A percentile compares a stretch with the other conserved stretches of the same genome.
Conservation (phyloP, 2,797 vertebrate genomes). For the Morus bassanus region DNA sequence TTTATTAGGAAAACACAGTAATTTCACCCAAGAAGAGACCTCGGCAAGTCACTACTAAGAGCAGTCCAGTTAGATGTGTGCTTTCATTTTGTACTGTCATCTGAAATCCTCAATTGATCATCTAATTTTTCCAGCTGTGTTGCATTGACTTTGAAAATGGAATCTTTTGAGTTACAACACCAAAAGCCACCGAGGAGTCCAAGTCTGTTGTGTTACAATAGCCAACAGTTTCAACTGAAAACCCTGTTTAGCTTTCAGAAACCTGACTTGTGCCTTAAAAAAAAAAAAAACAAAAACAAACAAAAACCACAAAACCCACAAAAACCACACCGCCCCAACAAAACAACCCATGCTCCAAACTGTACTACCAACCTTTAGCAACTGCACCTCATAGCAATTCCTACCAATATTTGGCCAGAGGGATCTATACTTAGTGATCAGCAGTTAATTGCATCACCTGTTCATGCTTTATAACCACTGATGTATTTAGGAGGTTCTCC, state of each 20-base stretch:
- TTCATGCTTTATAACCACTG: neutral
- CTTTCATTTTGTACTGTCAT: neutral
- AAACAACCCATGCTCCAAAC: neutral
- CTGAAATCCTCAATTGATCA: neutral
- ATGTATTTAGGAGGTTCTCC: neutral
- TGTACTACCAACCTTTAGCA: neutral
- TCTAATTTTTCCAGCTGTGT: neutral
- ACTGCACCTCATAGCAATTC: neutral
- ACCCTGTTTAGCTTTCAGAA: neutral
- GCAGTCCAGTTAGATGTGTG: accelerated
- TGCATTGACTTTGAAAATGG: neutral
- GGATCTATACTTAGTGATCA: neutral
- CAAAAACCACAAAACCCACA: no score
- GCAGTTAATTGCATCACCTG: neutral
- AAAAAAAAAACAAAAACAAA: neutral
- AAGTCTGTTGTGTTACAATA: neutral
- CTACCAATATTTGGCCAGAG: neutral
- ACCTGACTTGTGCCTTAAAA: neutral
- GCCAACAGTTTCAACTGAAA: neutral
- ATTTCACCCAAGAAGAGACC: neutral
- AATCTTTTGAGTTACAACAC: neutral
- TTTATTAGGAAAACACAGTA: neutral
- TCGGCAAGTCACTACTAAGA: neutral
- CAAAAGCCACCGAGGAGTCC: neutral
- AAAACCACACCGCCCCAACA: neutral